A percentile compares a stretch with the other conserved stretches of the same genome.
phyloP scores from a whole-genome alignment of 2,113 vertebrate genomes.

The Numida meleagris region DNA sequence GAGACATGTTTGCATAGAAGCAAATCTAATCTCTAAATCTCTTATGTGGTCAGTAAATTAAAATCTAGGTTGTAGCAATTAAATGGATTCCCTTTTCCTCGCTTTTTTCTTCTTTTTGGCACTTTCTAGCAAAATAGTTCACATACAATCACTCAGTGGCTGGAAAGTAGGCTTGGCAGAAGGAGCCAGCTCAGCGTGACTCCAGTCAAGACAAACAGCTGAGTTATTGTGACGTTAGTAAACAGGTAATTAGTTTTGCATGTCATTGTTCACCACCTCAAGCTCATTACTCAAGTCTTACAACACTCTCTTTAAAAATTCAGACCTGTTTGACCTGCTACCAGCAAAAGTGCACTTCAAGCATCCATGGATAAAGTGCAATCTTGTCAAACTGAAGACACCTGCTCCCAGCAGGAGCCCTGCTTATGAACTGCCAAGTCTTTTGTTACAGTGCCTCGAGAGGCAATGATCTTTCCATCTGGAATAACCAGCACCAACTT shows the following conservation, averaged over 20 bases:
- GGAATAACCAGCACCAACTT: conserved; percentile 65
- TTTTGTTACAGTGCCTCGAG: conserved; percentile 75
- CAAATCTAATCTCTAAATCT: conserved; percentile 50
- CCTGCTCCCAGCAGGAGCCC: conserved; percentile 76
- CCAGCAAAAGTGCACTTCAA: conserved; percentile 68
- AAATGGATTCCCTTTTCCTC: background rate
- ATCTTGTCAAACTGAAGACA: conserved; percentile 77
- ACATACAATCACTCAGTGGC: conserved; percentile 5
- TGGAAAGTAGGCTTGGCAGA: conserved; percentile 41
- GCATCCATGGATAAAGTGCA: conserved; percentile 70
- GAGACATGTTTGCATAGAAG: background rate
- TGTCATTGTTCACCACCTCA: conserved; percentile 67
- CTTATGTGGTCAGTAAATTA: conserved; percentile 42
- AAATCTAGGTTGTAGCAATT: conserved; percentile 48
- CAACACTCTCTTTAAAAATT: conserved; percentile 67
- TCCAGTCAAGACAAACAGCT: conserved; percentile 67
- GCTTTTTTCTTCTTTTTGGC: background rate
- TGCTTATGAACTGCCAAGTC: conserved; percentile 76
- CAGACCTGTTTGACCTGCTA: conserved; percentile 67
- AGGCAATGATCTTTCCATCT: conserved; percentile 78
- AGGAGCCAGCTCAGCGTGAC: background rate
- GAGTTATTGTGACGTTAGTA: conserved; percentile 76
- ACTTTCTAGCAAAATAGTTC: conserved; percentile 24
- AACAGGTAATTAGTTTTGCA: conserved; percentile 75
- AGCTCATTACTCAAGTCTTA: conserved; percentile 66